Conservation (phyloP, 1,140 invertebrate genomes). For the Ptiloglossa arizonensis region DNA sequence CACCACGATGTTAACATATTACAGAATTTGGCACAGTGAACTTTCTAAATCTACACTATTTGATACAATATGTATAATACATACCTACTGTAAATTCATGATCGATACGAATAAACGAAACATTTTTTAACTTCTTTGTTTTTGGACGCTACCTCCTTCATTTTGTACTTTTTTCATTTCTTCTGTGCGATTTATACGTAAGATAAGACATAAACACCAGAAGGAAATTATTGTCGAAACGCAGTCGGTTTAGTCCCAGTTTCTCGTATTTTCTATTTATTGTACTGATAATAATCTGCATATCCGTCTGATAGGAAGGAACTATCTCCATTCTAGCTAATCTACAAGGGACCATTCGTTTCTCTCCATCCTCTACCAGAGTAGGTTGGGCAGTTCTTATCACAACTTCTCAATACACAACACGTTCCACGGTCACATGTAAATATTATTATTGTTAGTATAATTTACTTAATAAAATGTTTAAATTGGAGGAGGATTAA, state of each 20-base stretch:
- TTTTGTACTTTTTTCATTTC: not conserved
- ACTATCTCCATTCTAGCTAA: conserved; percentile 2
- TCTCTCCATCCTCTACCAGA: conserved; percentile 12
- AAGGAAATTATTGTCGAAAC: not conserved
- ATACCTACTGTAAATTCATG: too few relatives aligned
- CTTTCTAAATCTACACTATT: too few relatives aligned
- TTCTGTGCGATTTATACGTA: too few relatives aligned
- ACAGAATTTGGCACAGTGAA: too few relatives aligned
- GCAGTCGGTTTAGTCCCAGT: not conserved
- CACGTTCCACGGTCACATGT: not conserved
- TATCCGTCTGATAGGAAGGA: not conserved
- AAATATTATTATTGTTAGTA: not conserved
- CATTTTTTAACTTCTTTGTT: too few relatives aligned
- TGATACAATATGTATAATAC: too few relatives aligned
- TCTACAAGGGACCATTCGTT: conserved; percentile 34
- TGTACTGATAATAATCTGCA: not conserved
- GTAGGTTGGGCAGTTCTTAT: conserved; percentile 41
- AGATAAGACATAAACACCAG: not conserved
- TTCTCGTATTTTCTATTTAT: not conserved
- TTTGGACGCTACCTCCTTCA: too few relatives aligned
- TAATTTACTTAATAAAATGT: too few relatives aligned
- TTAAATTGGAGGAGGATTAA: too few relatives aligned
- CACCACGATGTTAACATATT: too few relatives aligned
- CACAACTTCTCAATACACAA: conserved; percentile 4
- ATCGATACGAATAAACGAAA: too few relatives aligned